Evolutionary conservation across 2,888 invertebrate species (phyloP).

Genomic region (Atethmia centrago): DNA sequence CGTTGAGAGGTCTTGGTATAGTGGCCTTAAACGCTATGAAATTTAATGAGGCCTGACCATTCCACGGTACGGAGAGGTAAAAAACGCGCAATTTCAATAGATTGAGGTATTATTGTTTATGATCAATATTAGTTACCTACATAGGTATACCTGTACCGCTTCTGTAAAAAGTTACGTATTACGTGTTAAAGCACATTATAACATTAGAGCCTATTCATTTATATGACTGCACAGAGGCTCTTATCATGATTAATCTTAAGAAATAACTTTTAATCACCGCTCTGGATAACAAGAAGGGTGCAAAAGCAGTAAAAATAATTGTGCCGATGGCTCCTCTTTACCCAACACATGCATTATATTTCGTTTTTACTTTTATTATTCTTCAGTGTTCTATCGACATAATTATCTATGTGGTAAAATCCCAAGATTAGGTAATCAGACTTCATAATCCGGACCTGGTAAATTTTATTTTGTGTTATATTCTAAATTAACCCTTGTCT

Average conservation of each 20-base stretch:
- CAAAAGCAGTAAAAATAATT: background rate
- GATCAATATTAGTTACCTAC: slow-evolving; percentile 28
- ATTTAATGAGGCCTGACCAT: slow-evolving; percentile 77
- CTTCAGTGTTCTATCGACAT: background rate
- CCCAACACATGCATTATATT: background rate
- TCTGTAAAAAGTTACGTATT: slow-evolving; percentile 2
- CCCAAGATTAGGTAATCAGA: no score
- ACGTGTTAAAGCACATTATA: slow-evolving; percentile 13
- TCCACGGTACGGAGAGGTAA: slow-evolving; percentile 63
- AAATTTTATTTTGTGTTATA: no score
- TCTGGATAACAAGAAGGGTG: background rate
- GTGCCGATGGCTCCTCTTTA: background rate
- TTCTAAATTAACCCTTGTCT: no score
- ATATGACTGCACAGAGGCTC: slow-evolving; percentile 3
- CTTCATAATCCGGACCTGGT: no score
- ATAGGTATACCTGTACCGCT: background rate
- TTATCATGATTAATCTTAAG: slow-evolving; percentile 13
- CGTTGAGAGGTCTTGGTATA: slow-evolving; percentile 54
- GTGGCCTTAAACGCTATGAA: slow-evolving; percentile 71
- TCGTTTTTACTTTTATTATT: background rate
- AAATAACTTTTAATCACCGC: slow-evolving; percentile 24
- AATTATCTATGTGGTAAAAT: no score
- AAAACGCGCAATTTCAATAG: slow-evolving; percentile 72
- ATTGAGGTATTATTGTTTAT: slow-evolving; percentile 66
- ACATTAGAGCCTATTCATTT: slow-evolving; percentile 24